Evolutionary conservation across 2,797 vertebrate species (phyloP), one percentile per base, ranked within the genome.

Genomic region (Rhinogobio ventralis): DNA sequence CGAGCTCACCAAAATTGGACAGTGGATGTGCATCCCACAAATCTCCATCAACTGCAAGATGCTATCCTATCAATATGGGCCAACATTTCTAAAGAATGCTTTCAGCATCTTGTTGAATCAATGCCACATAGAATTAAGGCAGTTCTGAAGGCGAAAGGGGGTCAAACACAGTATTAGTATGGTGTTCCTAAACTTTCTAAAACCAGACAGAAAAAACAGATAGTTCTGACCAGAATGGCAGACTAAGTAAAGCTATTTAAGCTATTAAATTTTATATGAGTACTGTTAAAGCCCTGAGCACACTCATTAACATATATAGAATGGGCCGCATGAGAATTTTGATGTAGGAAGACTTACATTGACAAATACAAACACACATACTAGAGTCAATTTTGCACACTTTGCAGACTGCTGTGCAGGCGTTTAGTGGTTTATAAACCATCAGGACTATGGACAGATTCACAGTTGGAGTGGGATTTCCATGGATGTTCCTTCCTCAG

Each of bases 401-500:
- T 84, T n/a, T n/a, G 20, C 49, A 78, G 19, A 69, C 72, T 83
- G 45, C 60, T 49, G 17, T 8, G 33, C 20, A 15, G 11, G n/a
- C 15, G 60, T 36, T 67, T 53, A 76, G 33, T 78, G 74, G 49
- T 84, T 77, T 71, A 30, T 23, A 77, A 83, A 30, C 33, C 45
- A 49, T 68, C 49, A 68, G 79, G 23, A 81, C 46, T 36, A 57
- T 77, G 46, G 49, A 68, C 11, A 67, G 60, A 39, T 53, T 77
- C n/a, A 57, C n/a, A 55, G 33, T 57, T 42, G 25, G 49, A 68
- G 46, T 53, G 13, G 62, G 62, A 76, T 84, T 84, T 53, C 46
- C 45, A 66, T 53, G 33, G 45, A 39, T 8, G 11, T 76, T n/a
- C 11, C 57, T 46, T 39, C 36, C 67, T 73, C 28, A 51, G 45